phyloP scores from a whole-genome alignment of 2,113 vertebrate genomes.

The Onychostoma macrolepis region DNA sequence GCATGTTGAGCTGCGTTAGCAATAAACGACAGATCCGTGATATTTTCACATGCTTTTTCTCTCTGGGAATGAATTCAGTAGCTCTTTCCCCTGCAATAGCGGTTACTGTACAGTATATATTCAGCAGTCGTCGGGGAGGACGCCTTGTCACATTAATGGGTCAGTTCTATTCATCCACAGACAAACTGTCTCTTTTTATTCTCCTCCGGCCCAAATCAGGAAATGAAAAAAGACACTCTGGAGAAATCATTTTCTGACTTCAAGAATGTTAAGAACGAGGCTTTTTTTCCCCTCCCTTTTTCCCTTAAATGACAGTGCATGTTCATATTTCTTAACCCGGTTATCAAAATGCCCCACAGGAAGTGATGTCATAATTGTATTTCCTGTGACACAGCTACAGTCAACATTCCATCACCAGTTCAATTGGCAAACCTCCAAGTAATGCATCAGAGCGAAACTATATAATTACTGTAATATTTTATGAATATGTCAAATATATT shows the following conservation, averaged over 20 bases:
- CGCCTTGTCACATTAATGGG: constrained; percentile 23
- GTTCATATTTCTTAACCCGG: neutral
- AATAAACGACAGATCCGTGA: neutral
- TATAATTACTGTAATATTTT: neutral
- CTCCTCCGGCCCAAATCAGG: neutral
- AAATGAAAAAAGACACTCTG: constrained; percentile 29
- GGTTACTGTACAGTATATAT: constrained; percentile 16
- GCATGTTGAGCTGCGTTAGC: neutral
- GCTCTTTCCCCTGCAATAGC: neutral
- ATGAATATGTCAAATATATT: neutral
- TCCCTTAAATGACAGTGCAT: neutral
- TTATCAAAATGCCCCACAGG: neutral
- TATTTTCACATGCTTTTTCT: neutral
- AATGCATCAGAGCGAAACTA: neutral
- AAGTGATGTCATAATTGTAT: constrained; percentile 15
- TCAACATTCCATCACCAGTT: neutral
- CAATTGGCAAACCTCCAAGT: neutral
- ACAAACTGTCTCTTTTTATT: constrained; percentile 33
- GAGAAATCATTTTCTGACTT: constrained; percentile 26
- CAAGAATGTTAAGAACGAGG: neutral
- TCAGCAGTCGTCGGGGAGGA: constrained; percentile 12
- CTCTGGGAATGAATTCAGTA: neutral
- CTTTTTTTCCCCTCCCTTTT: neutral
- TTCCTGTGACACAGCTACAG: neutral
- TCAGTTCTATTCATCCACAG: constrained; percentile 31